Evolutionary conservation across 2,113 vertebrate genomes (phyloP).

Genomic region (Platichthys stellatus): DNA sequence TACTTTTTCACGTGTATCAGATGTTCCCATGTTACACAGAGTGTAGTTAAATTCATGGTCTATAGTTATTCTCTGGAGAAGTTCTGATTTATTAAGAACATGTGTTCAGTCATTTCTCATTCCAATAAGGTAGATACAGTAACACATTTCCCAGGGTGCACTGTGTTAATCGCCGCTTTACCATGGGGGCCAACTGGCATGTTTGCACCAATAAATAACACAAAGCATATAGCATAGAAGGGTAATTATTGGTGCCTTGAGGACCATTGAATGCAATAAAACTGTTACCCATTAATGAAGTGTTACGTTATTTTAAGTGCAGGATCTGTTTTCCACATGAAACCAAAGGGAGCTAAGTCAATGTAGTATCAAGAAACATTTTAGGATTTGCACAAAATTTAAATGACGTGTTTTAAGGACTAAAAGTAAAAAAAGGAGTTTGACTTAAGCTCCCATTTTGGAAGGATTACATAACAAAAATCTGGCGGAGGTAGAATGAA

Average conservation of each 20-base stretch:
- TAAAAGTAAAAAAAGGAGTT: not conserved
- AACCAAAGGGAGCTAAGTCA: conserved; percentile 5
- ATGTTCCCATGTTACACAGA: conserved; percentile 18
- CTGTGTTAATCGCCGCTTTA: conserved; percentile 24
- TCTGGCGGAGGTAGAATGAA: not conserved
- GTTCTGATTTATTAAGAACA: conserved; percentile 45
- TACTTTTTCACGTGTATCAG: conserved; percentile 21
- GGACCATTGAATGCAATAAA: conserved; percentile 45
- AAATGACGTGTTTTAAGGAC: not conserved
- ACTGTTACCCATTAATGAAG: conserved; percentile 38
- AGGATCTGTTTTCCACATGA: not conserved
- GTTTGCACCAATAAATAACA: conserved; percentile 57
- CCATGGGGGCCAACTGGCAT: conserved; percentile 28
- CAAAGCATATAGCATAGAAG: conserved; percentile 43
- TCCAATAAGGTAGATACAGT: conserved; percentile 47
- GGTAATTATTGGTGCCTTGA: conserved; percentile 39
- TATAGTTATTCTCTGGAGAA: conserved; percentile 34
- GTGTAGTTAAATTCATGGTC: conserved; percentile 17
- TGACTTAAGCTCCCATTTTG: not conserved
- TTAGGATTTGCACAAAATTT: conserved; percentile 3
- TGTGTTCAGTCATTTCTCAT: conserved; percentile 43
- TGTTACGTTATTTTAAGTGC: conserved; percentile 28
- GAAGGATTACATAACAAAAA: not conserved
- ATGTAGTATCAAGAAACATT: not conserved
- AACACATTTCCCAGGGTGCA: conserved; percentile 53